These are phyloP conservation scores for Adelosebastes latens DNA, from an alignment of 2,797 vertebrate species.

Conservation along the genomic window DNA sequence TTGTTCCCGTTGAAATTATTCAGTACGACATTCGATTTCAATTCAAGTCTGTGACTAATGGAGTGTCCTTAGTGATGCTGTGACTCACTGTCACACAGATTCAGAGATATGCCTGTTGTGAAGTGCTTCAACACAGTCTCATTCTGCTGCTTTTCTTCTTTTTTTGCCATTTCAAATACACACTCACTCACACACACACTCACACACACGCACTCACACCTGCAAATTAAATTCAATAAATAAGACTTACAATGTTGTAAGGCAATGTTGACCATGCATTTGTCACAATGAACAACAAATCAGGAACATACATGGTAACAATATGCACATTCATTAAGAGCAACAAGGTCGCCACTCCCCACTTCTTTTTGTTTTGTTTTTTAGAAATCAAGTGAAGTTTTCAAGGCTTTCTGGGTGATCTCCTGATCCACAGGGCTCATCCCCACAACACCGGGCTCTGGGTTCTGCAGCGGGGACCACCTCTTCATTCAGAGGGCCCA, in stretches of 20 bases:
- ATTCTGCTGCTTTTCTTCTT: constrained; percentile 16
- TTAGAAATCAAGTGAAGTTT: constrained; percentile 70
- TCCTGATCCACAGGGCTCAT: constrained; percentile 84
- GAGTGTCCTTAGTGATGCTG: constrained; percentile 1
- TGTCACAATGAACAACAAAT: constrained; percentile 85
- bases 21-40: constrained; percentile 15
- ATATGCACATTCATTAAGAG: constrained; percentile 90
- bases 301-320: constrained; percentile 80
- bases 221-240: constrained; percentile 90
- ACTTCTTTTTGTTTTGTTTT: constrained; percentile 64
- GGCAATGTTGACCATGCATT: constrained; percentile 93
- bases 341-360: constrained; percentile 72
- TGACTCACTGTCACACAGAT: constrained; percentile 18
- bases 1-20: constrained; percentile 30
- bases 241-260: constrained; percentile 91
- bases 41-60: constrained; percentile 15
- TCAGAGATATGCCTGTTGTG: constrained; percentile 29
- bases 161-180: constrained; percentile 30
- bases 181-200: constrained; percentile 26
- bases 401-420: constrained; percentile 94
- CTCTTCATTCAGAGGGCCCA: constrained; percentile 14
- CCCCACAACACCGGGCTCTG: constrained; percentile 25
- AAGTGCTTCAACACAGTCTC: constrained; percentile 79
- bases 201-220: constrained; percentile 66
- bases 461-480: constrained; percentile 39